Base-by-base conservation (phyloP, 2,888 invertebrate species). In the Papilio demoleus region DNA sequence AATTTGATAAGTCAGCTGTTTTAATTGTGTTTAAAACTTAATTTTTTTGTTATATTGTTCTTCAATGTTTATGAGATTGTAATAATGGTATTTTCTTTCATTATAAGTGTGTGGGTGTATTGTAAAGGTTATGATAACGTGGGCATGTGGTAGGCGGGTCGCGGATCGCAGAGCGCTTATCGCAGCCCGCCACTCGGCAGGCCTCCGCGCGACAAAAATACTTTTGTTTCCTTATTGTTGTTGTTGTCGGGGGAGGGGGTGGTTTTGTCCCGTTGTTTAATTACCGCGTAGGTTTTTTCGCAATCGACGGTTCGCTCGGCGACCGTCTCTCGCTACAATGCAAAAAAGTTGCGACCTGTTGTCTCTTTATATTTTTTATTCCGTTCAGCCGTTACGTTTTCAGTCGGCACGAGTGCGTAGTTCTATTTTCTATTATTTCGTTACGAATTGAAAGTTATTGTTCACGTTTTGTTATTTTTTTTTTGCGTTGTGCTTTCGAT, bases 171-270 rank as follows among this genome's bases (percentile, higher is more conserved):
- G 40, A 74, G 71, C 78, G 81, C 85, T 90, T 90, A 90, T 90
- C 90, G 81, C 78, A 60, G 70, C 80, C 78, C 76, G 76, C 79
- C 90, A 90, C 42, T 42, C 42, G 6, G 89, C 82, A 88, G 75
- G 80, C 53, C 77, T 83, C 85, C 81, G 81, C 78, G 79, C 86
- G 81, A 87, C 88, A 88, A 90, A 90, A 90, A 90, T 88, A 88
- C 85, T 81, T 82, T 87, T 87, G 88, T 87, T 84, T 79, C 81
- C 79, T 82, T 80, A 82, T 85, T 87, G 88, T 86, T 71, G 73
- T 80, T 80, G 82, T 79, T 75, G 81, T 73, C 79, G 70, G 71
- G 71, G 77, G 75, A 82, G 85, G 86, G 84, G 82, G 79, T 80
- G 82, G 81, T 82, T 83, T 80, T 84, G 73, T 80, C 74, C 79